A percentile compares a stretch with the other conserved stretches of the same genome.
phyloP scores from a whole-genome alignment of 2,113 vertebrate genomes.

The Dromiciops gliroides region DNA sequence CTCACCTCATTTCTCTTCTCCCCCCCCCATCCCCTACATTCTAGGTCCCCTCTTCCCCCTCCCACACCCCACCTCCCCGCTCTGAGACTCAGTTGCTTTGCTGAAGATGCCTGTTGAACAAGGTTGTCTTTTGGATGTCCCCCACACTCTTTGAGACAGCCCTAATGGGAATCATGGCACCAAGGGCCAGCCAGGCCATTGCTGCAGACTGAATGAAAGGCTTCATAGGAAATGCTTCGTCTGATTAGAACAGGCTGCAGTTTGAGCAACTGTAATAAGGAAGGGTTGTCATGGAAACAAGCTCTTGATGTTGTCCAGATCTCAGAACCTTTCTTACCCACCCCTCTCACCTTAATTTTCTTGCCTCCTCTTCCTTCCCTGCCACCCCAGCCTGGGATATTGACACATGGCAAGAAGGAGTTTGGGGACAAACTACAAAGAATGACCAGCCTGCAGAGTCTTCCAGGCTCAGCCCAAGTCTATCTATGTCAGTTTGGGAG shows the following conservation, averaged over 20 bases:
- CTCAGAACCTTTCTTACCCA: slow-evolving; percentile 76
- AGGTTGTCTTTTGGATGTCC: not conserved
- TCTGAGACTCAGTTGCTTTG: not conserved
- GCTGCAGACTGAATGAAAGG: slow-evolving; percentile 21
- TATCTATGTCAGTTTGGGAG: not conserved
- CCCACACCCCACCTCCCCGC: too few species aligned
- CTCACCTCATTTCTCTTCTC: not conserved
- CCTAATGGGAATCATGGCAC: not conserved
- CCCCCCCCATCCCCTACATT: not conserved
- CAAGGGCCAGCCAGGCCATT: not conserved
- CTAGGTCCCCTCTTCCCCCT: not conserved
- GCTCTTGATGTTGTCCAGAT: slow-evolving; percentile 85
- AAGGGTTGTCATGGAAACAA: slow-evolving; percentile 84
- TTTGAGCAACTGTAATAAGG: slow-evolving; percentile 79
- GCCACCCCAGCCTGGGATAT: slow-evolving; percentile 47
- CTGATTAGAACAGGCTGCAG: slow-evolving; percentile 80
- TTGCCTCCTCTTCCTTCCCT: slow-evolving; percentile 58
- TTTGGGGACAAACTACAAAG: not conserved
- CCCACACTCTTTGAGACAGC: not conserved
- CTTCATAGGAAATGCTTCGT: slow-evolving; percentile 63
- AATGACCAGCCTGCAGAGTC: not conserved
- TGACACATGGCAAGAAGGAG: slow-evolving; percentile 52
- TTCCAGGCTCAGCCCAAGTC: not conserved
- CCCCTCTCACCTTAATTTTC: slow-evolving; percentile 46
- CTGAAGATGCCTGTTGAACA: too few species aligned